These are phyloP conservation scores for Triplophysa bombifrons DNA, from an alignment of 2,797 vertebrate genomes.

Conservation along the genomic window DNA sequence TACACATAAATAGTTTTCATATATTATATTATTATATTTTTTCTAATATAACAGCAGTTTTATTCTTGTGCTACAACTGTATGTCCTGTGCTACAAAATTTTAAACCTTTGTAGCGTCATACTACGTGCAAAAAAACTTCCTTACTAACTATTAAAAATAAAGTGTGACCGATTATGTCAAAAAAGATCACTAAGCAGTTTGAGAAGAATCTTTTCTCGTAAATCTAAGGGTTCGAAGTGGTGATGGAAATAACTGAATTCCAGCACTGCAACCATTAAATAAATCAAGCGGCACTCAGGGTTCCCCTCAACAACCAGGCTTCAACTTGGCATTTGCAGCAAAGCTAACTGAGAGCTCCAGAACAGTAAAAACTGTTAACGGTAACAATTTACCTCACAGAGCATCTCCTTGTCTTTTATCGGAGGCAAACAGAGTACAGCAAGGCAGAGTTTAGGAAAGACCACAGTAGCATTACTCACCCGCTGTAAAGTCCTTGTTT, in stretches of 20 bases:
- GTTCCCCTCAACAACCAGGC: not conserved
- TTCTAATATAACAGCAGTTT: too few species aligned
- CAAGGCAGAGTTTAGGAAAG: not conserved
- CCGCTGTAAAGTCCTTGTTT: constrained; percentile 92
- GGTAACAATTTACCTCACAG: not conserved
- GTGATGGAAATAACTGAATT: not conserved
- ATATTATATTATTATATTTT: too few species aligned
- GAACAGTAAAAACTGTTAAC: not conserved
- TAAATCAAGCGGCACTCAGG: constrained; percentile 7
- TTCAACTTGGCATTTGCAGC: constrained; percentile 1
- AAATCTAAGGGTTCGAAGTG: not conserved
- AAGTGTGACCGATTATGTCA: not conserved
- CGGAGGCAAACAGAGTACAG: not conserved
- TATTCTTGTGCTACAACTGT: too few species aligned
- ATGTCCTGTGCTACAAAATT: too few species aligned
- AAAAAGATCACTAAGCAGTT: not conserved
- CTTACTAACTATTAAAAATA: too few species aligned
- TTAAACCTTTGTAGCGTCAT: too few species aligned
- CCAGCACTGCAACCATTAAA: constrained; percentile 11
- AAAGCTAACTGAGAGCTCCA: not conserved
- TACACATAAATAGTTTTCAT: too few species aligned
- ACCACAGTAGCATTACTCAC: constrained; percentile 70
- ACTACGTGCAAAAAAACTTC: too few species aligned
- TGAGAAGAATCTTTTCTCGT: not conserved
- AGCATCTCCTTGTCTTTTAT: not conserved